Percentiles rank a stretch among this genome's conserved stretches.
These are phyloP conservation scores for Hylaeus anthracinus DNA, from an alignment of 1,140 invertebrate genomes.

Conservation along the genomic window DNA sequence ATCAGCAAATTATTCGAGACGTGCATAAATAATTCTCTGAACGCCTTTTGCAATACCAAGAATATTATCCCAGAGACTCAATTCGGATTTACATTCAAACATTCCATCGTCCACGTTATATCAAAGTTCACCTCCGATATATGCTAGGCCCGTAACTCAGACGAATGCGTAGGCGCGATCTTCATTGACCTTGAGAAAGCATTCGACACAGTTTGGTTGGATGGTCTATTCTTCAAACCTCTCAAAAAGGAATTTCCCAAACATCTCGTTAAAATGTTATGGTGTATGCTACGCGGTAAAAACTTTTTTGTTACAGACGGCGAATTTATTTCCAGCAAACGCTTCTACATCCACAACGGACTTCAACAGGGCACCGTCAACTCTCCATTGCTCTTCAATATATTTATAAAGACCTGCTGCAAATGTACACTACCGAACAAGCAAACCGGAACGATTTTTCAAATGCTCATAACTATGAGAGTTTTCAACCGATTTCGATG, in stretches of 20 bases:
- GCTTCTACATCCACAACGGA: not conserved
- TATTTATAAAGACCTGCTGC: not conserved
- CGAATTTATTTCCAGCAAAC: not conserved
- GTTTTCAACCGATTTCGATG: too few species aligned
- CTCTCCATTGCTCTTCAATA: not conserved
- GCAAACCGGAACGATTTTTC: too few species aligned
- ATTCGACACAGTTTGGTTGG: conserved; percentile 12
- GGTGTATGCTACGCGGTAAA: not conserved
- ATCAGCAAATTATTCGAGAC: conserved; percentile 36
- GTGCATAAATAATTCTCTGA: conserved; percentile 1
- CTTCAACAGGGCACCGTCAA: conserved; percentile 1
- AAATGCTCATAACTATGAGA: too few species aligned
- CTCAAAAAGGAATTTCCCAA: not conserved
- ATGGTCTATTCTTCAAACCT: conserved; percentile 4
- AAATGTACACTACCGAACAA: not conserved
- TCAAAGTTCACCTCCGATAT: conserved; percentile 27
- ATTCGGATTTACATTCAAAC: conserved; percentile 17
- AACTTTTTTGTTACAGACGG: not conserved
- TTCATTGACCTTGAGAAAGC: conserved; percentile 22
- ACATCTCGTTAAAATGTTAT: not conserved
- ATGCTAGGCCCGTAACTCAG: not conserved
- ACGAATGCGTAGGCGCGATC: conserved; percentile 1
- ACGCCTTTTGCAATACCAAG: not conserved
- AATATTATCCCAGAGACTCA: conserved; percentile 13
- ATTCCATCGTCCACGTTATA: conserved; percentile 22